Conservation (phyloP, 37 sponge, comb jelly and placozoan species). For the Aplysina aerophoba region DNA sequence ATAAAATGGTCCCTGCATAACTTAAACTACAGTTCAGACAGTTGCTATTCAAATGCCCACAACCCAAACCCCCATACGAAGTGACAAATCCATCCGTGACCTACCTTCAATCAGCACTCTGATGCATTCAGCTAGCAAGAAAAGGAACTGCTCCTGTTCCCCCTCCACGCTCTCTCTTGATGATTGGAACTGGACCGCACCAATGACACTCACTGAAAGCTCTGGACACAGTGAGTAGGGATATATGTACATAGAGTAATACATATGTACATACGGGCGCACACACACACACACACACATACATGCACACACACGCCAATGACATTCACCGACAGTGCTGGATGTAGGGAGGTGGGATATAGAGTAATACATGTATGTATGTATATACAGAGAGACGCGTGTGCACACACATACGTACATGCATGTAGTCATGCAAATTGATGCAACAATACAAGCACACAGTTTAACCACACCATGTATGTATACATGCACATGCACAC, state of each 20-base stretch:
- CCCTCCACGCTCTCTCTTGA: constrained; percentile 22
- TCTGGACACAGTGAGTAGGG: background rate
- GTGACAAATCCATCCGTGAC: too few relatives aligned
- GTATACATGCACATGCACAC: constrained; percentile 14
- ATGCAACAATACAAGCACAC: constrained; percentile 23
- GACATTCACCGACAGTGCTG: too few relatives aligned
- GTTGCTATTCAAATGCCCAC: background rate
- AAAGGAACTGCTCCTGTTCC: constrained; percentile 62
- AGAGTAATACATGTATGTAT: background rate
- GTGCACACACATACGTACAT: constrained; percentile 34
- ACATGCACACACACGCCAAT: constrained; percentile 34
- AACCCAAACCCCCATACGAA: background rate
- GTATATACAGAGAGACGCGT: background rate
- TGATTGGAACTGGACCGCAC: background rate
- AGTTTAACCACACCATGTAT: constrained; percentile 11
- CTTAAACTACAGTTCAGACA: too few relatives aligned
- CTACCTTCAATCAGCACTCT: constrained; percentile 68
- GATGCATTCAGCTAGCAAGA: constrained; percentile 82
- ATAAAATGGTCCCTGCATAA: too few relatives aligned
- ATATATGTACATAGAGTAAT: too few relatives aligned
- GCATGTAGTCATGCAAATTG: constrained; percentile 25
- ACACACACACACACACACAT: constrained; percentile 27
- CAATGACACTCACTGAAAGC: background rate
- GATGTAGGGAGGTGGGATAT: background rate
- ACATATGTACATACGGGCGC: constrained; percentile 14